Base-by-base conservation (phyloP, 2,113 vertebrate species). In the Dromaius novaehollandiae region DNA sequence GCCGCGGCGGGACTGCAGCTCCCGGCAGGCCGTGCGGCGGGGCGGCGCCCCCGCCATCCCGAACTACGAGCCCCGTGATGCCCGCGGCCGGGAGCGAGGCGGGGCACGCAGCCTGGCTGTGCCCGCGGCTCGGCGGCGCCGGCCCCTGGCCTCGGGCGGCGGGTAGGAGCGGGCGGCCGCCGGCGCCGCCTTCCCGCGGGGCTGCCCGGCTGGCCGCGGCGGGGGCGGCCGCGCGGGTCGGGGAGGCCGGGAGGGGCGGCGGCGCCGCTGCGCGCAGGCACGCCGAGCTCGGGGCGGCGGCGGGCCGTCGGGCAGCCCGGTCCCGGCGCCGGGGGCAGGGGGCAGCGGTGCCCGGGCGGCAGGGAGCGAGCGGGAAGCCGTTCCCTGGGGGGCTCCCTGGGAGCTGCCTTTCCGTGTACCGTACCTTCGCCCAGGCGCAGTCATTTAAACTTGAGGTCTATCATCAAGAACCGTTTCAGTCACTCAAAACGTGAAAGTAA, bases 1-100 rank as follows among this genome's bases (percentile, higher is more conserved):
- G 50, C 36, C 38, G 15, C 86, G 19, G 82, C 86, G 25, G 82
- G 77, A 95, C 96, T 97, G 96, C 95, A 68, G 24, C 30, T 92
- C 92, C 97, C 96, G 50, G 76, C 86, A 55, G 20, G 51, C 95
- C 46, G 44, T 74, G 56, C 86, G 34, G 30, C 56, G 34, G 4
- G 32, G 38, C 25, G 5, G 21, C 14, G 22, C 18, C 34, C 6
- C 53, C 51, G 6, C 21, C 65, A 21, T n/a, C 38, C 50, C 48
- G 19, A 56, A 24, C 32, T n/a, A 55, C 75, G 40, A 58, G 66
- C 86, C 56, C 79, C 86, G 82, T 56, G 74, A 65, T 70, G 82
- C 92, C 68, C 38, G 38, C 38, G 38, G 82, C 19, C 16, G 68
- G 60, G 5, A 38, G 38, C 38, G 38, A 38, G 84, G 53, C 40